Evolutionary conservation across 2,888 invertebrate genomes (phyloP), one percentile per base, ranked within the genome.

Genomic region (Trachelus troglodyta): DNA sequence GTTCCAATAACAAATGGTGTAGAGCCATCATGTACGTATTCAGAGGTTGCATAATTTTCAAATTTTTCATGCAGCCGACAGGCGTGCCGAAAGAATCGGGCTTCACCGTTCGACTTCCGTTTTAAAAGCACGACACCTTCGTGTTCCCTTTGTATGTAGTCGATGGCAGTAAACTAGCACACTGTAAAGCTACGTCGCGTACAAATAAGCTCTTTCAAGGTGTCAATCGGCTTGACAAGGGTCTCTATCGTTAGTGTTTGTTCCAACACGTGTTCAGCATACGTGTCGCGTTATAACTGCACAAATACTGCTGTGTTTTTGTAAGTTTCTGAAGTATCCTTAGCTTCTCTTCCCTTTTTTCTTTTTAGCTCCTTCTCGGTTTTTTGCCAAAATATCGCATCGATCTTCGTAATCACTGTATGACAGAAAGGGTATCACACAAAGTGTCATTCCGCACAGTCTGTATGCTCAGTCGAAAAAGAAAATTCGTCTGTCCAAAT

Each of bases 201-300:
- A 74, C 74, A 81, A 84, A 83, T 83, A 84, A 85, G 83, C 74
- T 80, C 78, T 81, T 77, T 75, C 37, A 76, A 82, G 73, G 77
- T 84, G 84, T 85, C 85, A 80, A 80, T 83, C 77, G 75, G 56
- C 74, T 74, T 83, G 85, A 85, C 76, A 78, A 80, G 80, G 83
- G 80, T 83, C 76, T 73, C 73, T 37, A 76, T 79, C 80, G 80
- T 80, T 83, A 83, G 75, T 79, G 74, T 75, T 74, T 76, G 75
- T 79, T 75, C 69, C 31, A 75, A 80, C 74, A 77, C 77, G 74
- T 79, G 73, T 79, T 69, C 73, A 30, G 78, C 34, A 37, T 77
- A 75, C 75, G 34, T 75, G 31, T 71, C 15, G 11, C 71, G 3
- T 31, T 71, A 71, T 71, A 31, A 71, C 71, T 71, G 23, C 4